Conservation (phyloP, 2,113 vertebrate genomes). For the Salminus brasiliensis region DNA sequence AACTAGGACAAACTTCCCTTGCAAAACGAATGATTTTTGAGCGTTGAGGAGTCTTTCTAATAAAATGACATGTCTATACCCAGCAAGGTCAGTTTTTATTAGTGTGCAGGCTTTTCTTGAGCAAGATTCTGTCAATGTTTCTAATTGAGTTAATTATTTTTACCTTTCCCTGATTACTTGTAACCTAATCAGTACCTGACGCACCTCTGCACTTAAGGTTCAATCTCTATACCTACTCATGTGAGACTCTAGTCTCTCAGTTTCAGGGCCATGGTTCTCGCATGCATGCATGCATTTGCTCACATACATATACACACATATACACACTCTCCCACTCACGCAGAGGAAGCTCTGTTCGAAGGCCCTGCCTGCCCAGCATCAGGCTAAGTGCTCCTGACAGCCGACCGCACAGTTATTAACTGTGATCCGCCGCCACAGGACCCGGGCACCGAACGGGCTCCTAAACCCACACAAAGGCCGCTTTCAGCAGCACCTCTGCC, state of each 20-base stretch:
- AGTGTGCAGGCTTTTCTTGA: too few relatives aligned
- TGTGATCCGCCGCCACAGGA: slow-evolving; percentile 77
- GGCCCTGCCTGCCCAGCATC: slow-evolving; percentile 76
- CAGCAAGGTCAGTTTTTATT: too few relatives aligned
- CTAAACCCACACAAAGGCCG: slow-evolving; percentile 75
- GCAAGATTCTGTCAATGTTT: background rate
- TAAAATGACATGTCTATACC: too few relatives aligned
- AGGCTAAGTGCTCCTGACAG: slow-evolving; percentile 82
- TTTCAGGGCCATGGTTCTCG: slow-evolving; percentile 20
- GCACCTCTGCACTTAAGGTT: background rate
- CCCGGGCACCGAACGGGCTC: slow-evolving; percentile 65
- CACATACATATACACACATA: slow-evolving; percentile 23
- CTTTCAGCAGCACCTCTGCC: slow-evolving; percentile 68
- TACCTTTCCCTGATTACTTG: background rate
- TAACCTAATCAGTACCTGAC: slow-evolving; percentile 15
- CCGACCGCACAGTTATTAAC: slow-evolving; percentile 80
- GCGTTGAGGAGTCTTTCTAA: too few relatives aligned
- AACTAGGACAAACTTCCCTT: too few relatives aligned
- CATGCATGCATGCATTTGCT: slow-evolving; percentile 16
- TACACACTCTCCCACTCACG: slow-evolving; percentile 51
- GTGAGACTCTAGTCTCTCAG: background rate
- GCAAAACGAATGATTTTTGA: too few relatives aligned
- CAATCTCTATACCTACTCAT: background rate
- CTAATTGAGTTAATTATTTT: background rate
- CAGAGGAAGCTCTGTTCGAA: slow-evolving; percentile 65